Base-by-base conservation (phyloP, 2,888 invertebrate genomes). In the Lithophane semibrunnea region DNA sequence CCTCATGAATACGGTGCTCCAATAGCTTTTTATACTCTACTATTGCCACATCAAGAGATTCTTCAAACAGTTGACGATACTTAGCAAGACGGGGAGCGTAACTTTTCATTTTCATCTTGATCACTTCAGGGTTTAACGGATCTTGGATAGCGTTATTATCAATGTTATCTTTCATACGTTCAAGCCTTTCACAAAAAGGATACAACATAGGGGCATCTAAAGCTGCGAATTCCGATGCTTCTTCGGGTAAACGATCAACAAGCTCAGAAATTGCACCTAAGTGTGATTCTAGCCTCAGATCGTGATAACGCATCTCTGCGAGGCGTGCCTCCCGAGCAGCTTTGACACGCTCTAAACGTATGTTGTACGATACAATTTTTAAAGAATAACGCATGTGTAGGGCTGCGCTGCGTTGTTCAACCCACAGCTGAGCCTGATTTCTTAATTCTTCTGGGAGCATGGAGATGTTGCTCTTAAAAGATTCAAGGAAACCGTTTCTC, bases 401-500 rank as follows among this genome's bases (percentile, higher is more conserved):
- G 9, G 91, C 86, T 47, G 87, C 86, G 13, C 89, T 86, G 73
- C 91, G 92, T 74, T 94, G 93, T 77, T 94, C 91, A 5, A 95
- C 88, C 95, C 96, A 96, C 58, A 90, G 79, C 4, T 90, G 89
- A 64, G 93, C 92, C 82, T 95, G 94, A 60, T 89, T 86, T 67
- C 79, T 87, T 37, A 96, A 83, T 84, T 94, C 92, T 52, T 94
- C 93, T 3, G 94, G 91, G 4, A 96, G 86, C 61, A 88, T 74
- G 18, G 89, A 88, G 21, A 94, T 85, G 77, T 94, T 94, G 56
- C 80, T 90, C 73, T 91, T 89, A 78, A 96, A 94, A n/a, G 94
- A 91, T 89, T 95, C 95, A 8, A 96, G 89, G 73, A 95, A 96
- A 47, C 94, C 94, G 80, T 95, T 94, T 77, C 90, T 92, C 95